Evolutionary conservation across 2,113 vertebrate species (phyloP).

Genomic region (Laterallus jamaicensis): DNA sequence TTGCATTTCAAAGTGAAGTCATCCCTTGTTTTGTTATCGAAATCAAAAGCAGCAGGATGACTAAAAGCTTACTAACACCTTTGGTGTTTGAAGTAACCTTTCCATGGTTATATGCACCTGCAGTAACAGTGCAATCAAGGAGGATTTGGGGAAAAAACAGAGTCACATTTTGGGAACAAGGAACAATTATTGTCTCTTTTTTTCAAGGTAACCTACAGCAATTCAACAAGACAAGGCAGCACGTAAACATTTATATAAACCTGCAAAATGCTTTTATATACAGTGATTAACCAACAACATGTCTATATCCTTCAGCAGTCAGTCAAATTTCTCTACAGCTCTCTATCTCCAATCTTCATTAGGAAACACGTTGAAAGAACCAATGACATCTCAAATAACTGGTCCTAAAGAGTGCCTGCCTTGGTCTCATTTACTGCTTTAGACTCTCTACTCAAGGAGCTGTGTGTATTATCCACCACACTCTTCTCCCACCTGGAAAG

Average conservation of each 20-base stretch:
- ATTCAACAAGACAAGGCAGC: background rate
- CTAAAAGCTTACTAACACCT: background rate
- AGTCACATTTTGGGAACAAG: background rate
- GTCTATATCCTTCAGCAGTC: background rate
- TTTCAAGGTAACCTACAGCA: background rate
- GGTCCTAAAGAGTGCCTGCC: background rate
- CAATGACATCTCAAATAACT: background rate
- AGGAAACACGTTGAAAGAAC: background rate
- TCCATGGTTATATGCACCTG: background rate
- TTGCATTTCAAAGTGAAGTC: background rate
- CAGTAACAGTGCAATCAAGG: background rate
- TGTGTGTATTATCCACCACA: fast-evolving
- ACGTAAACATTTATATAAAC: background rate
- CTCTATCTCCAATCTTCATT: background rate
- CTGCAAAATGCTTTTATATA: background rate
- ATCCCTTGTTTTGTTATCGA: background rate
- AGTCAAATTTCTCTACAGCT: background rate
- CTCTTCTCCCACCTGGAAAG: background rate
- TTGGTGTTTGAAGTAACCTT: background rate
- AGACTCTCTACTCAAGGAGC: background rate
- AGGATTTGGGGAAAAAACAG: background rate
- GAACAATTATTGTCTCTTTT: background rate
- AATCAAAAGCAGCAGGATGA: background rate
- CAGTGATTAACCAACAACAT: background rate
- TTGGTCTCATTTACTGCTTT: background rate